A percentile compares a stretch with the other conserved stretches of the same genome.
These are phyloP conservation scores for Timema podura DNA, from an alignment of 2,888 invertebrate species.

Conservation along the genomic window DNA sequence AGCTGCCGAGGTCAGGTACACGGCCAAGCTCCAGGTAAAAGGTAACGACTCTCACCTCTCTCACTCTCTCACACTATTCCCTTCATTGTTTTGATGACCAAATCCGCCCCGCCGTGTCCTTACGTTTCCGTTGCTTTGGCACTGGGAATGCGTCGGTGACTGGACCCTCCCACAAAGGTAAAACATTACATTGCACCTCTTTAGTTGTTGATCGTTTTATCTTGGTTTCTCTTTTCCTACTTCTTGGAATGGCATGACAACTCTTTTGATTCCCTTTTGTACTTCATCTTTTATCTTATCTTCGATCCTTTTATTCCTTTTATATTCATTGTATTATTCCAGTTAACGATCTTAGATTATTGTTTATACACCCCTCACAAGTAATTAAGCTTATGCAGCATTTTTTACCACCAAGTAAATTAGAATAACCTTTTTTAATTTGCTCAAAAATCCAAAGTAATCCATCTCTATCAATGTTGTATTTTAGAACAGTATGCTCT, in stretches of 20 bases:
- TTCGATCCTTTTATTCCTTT: slow-evolving; percentile 10
- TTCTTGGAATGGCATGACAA: slow-evolving; percentile 24
- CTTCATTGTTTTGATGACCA: slow-evolving; percentile 24
- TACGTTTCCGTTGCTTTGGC: slow-evolving; percentile 53
- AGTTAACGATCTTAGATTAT: slow-evolving; percentile 5
- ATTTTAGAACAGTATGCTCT: no score
- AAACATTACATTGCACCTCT: slow-evolving; percentile 28
- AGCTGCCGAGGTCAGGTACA: slow-evolving; percentile 73
- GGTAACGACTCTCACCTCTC: slow-evolving; percentile 54
- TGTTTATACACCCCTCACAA: slow-evolving; percentile 22
- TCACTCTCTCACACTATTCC: slow-evolving; percentile 19
- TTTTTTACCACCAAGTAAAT: slow-evolving; percentile 28
- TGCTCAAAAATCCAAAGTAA: slow-evolving; percentile 20
- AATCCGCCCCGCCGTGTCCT: slow-evolving; percentile 27
- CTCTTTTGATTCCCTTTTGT: slow-evolving; percentile 19
- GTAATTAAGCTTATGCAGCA: slow-evolving; percentile 30
- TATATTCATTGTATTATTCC: slow-evolving; percentile 13
- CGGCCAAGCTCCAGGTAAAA: slow-evolving; percentile 76
- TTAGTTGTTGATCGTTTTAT: slow-evolving; percentile 26
- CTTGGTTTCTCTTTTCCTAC: slow-evolving; percentile 23
- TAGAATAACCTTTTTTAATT: slow-evolving; percentile 28
- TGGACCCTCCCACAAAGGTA: slow-evolving; percentile 29
- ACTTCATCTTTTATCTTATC: slow-evolving; percentile 12
- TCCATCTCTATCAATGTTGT: slow-evolving; percentile 16
- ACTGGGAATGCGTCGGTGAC: slow-evolving; percentile 44